These are phyloP conservation scores for Mallotus villosus DNA, from an alignment of 2,797 vertebrate species.

Conservation along the genomic window DNA sequence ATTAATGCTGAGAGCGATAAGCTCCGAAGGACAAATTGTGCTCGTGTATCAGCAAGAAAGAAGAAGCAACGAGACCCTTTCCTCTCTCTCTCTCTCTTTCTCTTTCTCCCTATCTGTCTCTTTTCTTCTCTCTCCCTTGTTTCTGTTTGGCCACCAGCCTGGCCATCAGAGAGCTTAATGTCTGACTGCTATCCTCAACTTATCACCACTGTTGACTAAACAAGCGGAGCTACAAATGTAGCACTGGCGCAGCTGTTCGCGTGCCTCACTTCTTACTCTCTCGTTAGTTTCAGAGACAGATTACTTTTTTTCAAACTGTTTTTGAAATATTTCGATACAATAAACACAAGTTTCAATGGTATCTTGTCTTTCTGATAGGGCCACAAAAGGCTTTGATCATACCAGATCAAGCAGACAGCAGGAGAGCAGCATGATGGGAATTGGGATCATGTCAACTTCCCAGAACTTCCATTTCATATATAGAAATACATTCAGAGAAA, in stretches of 20 bases:
- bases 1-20: constrained; percentile 79
- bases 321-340: no score
- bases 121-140: not conserved
- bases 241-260: constrained; percentile 27
- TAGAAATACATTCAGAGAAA: constrained; percentile 35
- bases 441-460: constrained; percentile 28
- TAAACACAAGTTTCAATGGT: constrained; percentile 10
- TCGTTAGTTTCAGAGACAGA: constrained; percentile 12
- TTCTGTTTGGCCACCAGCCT: constrained; percentile 73
- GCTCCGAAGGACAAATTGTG: constrained; percentile 80
- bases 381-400: constrained; percentile 19
- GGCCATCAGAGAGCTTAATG: constrained; percentile 64
- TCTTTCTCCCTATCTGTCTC: constrained; percentile 32
- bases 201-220: constrained; percentile 68
- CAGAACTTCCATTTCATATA: constrained; percentile 26
- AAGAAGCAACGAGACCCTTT: constrained; percentile 50
- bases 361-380: constrained; percentile 23
- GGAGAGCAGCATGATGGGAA: constrained; percentile 35
- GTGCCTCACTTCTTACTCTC: constrained; percentile 6
- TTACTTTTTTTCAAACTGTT: no score
- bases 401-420: constrained; percentile 31
- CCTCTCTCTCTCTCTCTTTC: constrained; percentile 14
- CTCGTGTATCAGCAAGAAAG: constrained; percentile 65
- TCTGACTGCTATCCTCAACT: constrained; percentile 70
- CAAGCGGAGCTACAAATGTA: constrained; percentile 38